Evolutionary conservation across 2,113 vertebrate species (phyloP), one percentile per base, ranked within the genome.

Genomic region (Vidua macroura): DNA sequence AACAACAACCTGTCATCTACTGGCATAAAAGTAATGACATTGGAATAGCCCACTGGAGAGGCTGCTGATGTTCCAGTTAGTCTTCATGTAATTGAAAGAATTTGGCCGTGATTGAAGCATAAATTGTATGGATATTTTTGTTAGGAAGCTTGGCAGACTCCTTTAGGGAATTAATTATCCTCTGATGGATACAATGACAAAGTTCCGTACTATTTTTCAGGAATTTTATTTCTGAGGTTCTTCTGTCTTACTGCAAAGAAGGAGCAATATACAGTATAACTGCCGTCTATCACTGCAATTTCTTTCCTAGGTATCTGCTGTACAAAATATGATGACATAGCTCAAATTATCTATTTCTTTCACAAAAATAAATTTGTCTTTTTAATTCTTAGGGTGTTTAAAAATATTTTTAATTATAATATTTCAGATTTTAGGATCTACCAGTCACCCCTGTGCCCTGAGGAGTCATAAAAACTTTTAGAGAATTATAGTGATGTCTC

Each of bases 81-180:
- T 81, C 28, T 39, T 97, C 76, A 55, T 31, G 72, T 92, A 96
- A 95, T 55, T 94, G 92, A 92, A 95, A 88, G 59, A 55, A 92
- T 93, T 91, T 96, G n/a, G 37, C 80, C 25, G 73, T 48, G 48
- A 93, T 48, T 92, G 37, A 94, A 60, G 72, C 67, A 96, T 77
- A 96, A 95, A 78, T 96, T 88, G 48, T 93, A 84, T 83, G 63
- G 83, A 93, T 96, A 84, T 95, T 95, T 95, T 78, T 80, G 28
- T 44, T 75, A 94, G 76, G 70, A 91, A 94, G 24, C 67, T 92
- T 96, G 91, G 69, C 62, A 92, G 76, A 43, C 21, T 91, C 59
- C 80, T 89, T 53, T 37, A 31, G 24, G 63, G 56, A 93, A 92
- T 95, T 90, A 96, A 92, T 93, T 90, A 35, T 92, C 33, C 12